Evolutionary conservation across 2,797 vertebrate genomes (phyloP), one percentile per base, ranked within the genome.

Genomic region (Paramormyrops hopkinsi): DNA sequence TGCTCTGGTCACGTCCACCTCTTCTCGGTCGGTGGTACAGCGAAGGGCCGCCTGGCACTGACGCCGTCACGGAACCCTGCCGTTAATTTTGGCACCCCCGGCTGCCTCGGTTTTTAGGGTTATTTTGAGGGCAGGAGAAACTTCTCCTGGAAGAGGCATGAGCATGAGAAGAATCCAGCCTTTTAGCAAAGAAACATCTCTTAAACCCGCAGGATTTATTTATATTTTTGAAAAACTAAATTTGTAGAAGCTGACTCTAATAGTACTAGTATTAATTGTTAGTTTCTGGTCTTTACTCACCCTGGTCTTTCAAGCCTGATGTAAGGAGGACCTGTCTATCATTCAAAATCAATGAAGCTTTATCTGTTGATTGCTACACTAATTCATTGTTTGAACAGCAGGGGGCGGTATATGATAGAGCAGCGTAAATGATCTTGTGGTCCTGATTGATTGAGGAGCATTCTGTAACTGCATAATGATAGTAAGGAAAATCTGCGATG

Each of bases 331-430:
- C 79, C 41, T n/a, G 37, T 83, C 37, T 37, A 37, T 73, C 29
- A 73, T 14, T 37, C 29, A 73, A 17, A 37, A 83, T 44, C 79
- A 44, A 22, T n/a, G 3, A 46, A 50, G 25, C 46, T 7, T 37
- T 82, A 51, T 7, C 62, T 29, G 37, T 62, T 89, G 53, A 89
- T n/a, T 29, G 33, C 33, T 7, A 4, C 14, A 4, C 29, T 59
- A 19, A 85, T 48, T 62, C 53, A 25, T 44, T 4, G 22, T 46
- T 86, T 86, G 25, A n/a, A 2, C 88, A 89, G 56, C 46, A 89
- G 88, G 82, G 88, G 88, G 82, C 88, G 62, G 56, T 89, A 62
- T 86, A 33, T 87, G 84, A 87, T 46, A 87, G 62, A 29, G 19
- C 17, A 4, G 54, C 2, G 22, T 19, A 51, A 59, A 4, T n/a